These are phyloP conservation scores for Drosophila yakuba DNA, from an alignment of 1,140 invertebrate genomes.

Conservation along the genomic window DNA sequence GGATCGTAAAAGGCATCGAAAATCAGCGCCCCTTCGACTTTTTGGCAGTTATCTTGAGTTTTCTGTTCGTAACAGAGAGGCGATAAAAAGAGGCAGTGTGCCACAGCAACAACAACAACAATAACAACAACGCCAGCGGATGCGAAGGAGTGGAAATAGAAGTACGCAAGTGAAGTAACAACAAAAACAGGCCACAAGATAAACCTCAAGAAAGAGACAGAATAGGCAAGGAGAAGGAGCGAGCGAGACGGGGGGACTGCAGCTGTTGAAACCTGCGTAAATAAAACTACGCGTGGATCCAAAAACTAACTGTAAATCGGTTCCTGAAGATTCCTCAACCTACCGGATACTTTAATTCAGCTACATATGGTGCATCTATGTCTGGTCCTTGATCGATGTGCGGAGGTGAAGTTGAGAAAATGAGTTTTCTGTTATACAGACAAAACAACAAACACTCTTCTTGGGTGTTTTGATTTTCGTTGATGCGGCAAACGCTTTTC, in stretches of 20 bases:
- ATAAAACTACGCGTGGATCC: constrained; percentile 34
- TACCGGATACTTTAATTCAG: constrained; percentile 34
- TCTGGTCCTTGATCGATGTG: constrained; percentile 16
- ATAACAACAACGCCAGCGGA: constrained; percentile 36
- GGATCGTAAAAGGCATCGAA: background rate
- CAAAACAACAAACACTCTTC: constrained; percentile 58
- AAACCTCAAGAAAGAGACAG: constrained; percentile 40
- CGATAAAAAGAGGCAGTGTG: constrained; percentile 48
- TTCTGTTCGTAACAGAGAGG: constrained; percentile 23
- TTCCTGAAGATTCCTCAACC: constrained; percentile 20
- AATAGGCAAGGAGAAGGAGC: background rate
- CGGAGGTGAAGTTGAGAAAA: constrained; percentile 30
- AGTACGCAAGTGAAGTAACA: constrained; percentile 50
- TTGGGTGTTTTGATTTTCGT: constrained; percentile 49
- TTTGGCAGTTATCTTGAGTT: constrained; percentile 18
- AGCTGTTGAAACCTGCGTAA: constrained; percentile 31
- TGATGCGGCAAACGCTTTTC: constrained; percentile 68
- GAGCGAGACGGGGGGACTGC: constrained; percentile 23
- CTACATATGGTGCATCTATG: constrained; percentile 11
- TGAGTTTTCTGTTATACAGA: constrained; percentile 76
- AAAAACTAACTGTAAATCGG: constrained; percentile 22
- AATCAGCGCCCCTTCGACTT: background rate
- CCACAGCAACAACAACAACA: constrained; percentile 31
- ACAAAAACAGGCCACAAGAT: constrained; percentile 64
- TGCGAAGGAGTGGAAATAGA: constrained; percentile 57